Conservation (phyloP, 35 echinoderm and acorn worm genomes). For the Apostichopus japonicus region DNA sequence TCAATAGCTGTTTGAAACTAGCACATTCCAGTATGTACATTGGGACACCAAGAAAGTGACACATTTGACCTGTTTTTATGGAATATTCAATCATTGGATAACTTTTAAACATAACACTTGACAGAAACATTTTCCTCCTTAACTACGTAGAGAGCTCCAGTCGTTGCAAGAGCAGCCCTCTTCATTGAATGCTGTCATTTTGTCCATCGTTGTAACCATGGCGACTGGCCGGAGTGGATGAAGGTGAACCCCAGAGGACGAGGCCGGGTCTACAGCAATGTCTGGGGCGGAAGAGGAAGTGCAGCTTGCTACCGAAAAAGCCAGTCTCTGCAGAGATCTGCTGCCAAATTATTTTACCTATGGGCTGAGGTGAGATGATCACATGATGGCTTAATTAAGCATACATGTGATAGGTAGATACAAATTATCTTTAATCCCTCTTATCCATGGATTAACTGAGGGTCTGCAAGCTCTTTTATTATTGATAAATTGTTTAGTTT, state of each 20-base stretch:
- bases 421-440: neutral
- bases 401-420: neutral
- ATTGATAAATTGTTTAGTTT: no score
- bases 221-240: conserved; percentile 99
- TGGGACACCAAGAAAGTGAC: no score
- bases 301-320: conserved; percentile 77
- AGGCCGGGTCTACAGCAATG: conserved; percentile 80
- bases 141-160: conserved; percentile 80
- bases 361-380: conserved; percentile 87
- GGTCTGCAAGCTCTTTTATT: no score
- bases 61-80: no score
- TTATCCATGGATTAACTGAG: no score
- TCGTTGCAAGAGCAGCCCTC: conserved; percentile 86
- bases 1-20: no score
- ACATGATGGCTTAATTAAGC: no score
- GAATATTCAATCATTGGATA: neutral
- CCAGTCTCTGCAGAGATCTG: conserved; percentile 75
- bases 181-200: conserved; percentile 92
- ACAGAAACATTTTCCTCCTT: neutral
- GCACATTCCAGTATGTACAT: no score
- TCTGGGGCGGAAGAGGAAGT: conserved; percentile 67
- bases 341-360: conserved; percentile 94
- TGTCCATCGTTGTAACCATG: conserved; percentile 98
- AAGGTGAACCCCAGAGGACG: conserved; percentile 69
- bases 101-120: neutral